Evolutionary conservation across 2,888 invertebrate genomes (phyloP).

Genomic region (Lycophotia porphyrea): DNA sequence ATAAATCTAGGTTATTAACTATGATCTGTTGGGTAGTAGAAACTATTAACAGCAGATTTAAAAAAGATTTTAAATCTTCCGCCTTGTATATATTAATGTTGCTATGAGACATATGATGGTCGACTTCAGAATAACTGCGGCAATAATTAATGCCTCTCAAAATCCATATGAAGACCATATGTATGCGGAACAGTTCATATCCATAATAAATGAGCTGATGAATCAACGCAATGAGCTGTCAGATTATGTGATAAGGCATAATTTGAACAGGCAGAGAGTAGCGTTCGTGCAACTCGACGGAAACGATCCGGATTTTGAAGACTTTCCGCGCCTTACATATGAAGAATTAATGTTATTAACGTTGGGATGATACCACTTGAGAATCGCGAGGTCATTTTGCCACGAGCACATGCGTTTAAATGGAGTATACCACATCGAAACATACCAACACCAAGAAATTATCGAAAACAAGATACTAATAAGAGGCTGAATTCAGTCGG

Average conservation of each 20-base stretch:
- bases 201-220: slow-evolving; percentile 14
- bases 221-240: slow-evolving; percentile 6
- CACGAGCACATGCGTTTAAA: no score
- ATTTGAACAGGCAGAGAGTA: neutral
- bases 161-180: slow-evolving; percentile 11
- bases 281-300: slow-evolving; percentile 1
- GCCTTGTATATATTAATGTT: no score
- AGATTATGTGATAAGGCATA: slow-evolving; percentile 13
- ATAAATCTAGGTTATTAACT: no score
- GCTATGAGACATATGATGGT: no score
- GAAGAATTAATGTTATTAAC: slow-evolving; percentile 4
- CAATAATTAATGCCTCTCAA: neutral
- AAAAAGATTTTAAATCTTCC: no score
- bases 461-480: no score
- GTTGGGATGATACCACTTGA: neutral
- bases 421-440: no score
- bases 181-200: slow-evolving; percentile 16
- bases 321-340: slow-evolving; percentile 1
- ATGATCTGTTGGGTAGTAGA: no score
- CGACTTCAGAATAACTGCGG: no score
- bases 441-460: no score
- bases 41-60: no score
- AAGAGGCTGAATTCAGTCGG: no score
- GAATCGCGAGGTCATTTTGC: neutral
- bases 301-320: neutral